Base-by-base conservation (phyloP, 2,888 invertebrate species). In the Pseudococcus jackbeardsleyi region DNA sequence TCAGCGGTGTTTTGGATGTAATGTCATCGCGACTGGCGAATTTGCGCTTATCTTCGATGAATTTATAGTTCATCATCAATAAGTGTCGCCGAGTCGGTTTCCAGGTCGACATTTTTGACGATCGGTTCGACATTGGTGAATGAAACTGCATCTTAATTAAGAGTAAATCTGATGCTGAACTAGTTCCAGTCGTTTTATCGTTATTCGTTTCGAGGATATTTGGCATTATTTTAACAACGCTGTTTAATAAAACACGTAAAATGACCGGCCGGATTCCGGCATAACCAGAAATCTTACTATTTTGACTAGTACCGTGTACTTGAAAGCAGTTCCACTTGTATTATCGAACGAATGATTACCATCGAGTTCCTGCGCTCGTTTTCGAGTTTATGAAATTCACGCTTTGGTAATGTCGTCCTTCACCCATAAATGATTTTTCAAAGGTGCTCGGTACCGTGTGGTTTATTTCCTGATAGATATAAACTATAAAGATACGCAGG, bases 371-470 rank as follows among this genome's bases (percentile, higher is more conserved):
- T 54, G 5, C 17, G 12, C 15, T 59, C 59, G 19, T 42, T 22
- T 72, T 72, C 33, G 72, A 72, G 33, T 72, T 33, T 9, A 72
- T 72, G 12, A 59, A 15, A 72, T 72, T 12, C 12, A 26, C 17
- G 72, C 72, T 72, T 72, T 33, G 72, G 33, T 26, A 33, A 72
- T 79, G 26, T 33, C 26, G 79, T 79, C 79, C 79, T 79, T 79
- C 79, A 79, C 79, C 79, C 26, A 79, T 79, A 79, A 79, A 59
- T 15, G 33, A 72, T 72, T 17, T 33, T 33, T 33, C 26, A 33
- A 33, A 33, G 26, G 26, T 33, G 26, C 26, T 33, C 26, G 26
- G 26, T 33, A 33, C 26, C 26, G 26, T 33, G 22, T 22, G 26
- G 19, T 26, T 68, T 68, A 68, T 72, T 72, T 72, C 72, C 72